Evolutionary conservation across 2,888 invertebrate species (phyloP).

Genomic region (Antitype chi): DNA sequence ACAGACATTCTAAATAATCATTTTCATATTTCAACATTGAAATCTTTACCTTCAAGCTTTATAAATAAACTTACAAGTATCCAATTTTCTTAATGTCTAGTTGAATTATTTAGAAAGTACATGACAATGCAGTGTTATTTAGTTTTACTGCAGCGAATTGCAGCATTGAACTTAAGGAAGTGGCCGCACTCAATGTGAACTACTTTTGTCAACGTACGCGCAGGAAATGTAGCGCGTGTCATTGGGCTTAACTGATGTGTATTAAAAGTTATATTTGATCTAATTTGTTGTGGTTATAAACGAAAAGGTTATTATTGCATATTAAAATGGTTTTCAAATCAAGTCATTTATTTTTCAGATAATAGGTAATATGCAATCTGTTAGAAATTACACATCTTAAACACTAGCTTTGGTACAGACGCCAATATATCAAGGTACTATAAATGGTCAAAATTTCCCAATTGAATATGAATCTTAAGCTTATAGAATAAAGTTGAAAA

Average conservation of each 20-base stretch:
- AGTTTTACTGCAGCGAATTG: constrained; percentile 37
- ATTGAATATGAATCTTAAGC: too few relatives aligned
- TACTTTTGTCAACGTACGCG: constrained; percentile 63
- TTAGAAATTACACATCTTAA: too few relatives aligned
- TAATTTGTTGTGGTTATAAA: not conserved
- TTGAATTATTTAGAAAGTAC: constrained; percentile 57
- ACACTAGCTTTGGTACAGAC: too few relatives aligned
- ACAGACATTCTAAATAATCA: not conserved
- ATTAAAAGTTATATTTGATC: constrained; percentile 23
- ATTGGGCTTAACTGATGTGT: constrained; percentile 33
- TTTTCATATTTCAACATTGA: not conserved
- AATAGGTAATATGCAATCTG: too few relatives aligned
- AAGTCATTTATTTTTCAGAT: too few relatives aligned
- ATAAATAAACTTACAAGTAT: not conserved
- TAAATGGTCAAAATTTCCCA: too few relatives aligned
- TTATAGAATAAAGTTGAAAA: too few relatives aligned
- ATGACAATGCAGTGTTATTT: constrained; percentile 28
- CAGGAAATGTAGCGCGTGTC: constrained; percentile 59
- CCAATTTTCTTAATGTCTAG: not conserved
- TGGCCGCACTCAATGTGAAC: constrained; percentile 75
- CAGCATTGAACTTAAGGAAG: constrained; percentile 73
- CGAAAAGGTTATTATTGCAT: not conserved
- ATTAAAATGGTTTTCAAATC: not conserved
- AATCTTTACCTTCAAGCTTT: not conserved
- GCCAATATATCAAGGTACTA: too few relatives aligned